Evolutionary conservation across 2,113 vertebrate species (phyloP).

Genomic region (Toxostoma redivivum): DNA sequence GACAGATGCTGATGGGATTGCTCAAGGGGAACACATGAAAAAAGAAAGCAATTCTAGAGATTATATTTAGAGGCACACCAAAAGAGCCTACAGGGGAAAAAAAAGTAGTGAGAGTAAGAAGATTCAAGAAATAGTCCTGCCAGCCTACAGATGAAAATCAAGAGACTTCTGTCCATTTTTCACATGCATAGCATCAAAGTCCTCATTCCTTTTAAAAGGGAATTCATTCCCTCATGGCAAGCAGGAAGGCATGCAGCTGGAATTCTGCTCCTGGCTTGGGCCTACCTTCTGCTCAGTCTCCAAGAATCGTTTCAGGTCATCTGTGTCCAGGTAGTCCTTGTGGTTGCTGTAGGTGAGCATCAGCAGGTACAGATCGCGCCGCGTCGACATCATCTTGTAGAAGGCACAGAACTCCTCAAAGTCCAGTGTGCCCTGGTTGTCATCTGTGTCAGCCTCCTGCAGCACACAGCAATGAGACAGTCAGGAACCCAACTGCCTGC

Average conservation of each 20-base stretch:
- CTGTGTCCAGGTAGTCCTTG: slow-evolving; percentile 87
- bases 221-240: background rate
- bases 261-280: background rate
- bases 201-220: background rate
- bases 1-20: background rate
- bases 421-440: slow-evolving; percentile 88
- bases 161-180: background rate
- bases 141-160: background rate
- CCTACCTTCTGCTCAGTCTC: slow-evolving; percentile 92
- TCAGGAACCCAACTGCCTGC: background rate
- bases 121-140: background rate
- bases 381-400: slow-evolving; percentile 98
- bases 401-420: slow-evolving; percentile 98
- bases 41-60: background rate
- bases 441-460: slow-evolving; percentile 96
- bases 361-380: slow-evolving; percentile 92
- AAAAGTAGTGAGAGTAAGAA: background rate
- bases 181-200: accelerated
- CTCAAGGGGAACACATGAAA: background rate
- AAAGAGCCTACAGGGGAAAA: background rate
- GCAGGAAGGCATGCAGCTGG: background rate
- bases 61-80: background rate
- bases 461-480: background rate
- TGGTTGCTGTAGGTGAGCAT: slow-evolving; percentile 97
- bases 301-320: slow-evolving; percentile 85